Evolutionary conservation across 2,888 invertebrate species (phyloP).

Genomic region (Chloromyia formosa): DNA sequence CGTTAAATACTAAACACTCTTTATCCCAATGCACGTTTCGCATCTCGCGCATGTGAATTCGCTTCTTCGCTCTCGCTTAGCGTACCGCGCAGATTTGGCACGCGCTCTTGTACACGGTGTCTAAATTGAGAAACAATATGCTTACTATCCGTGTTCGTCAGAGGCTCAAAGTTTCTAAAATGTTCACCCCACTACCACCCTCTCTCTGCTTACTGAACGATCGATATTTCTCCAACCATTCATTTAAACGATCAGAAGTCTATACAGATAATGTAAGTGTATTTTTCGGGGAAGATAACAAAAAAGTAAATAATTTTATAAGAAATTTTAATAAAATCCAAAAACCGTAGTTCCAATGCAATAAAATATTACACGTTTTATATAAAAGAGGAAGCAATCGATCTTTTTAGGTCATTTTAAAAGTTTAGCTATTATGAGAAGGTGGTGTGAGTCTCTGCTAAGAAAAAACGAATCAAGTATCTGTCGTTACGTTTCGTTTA

Average conservation of each 20-base stretch:
- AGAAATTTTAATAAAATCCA: constrained; percentile 12
- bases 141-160: background rate
- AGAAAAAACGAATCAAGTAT: background rate
- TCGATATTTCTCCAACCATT: constrained; percentile 20
- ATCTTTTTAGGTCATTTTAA: constrained; percentile 46
- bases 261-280: background rate
- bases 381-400: constrained; percentile 44
- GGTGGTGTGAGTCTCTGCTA: constrained; percentile 32
- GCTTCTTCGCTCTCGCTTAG: background rate
- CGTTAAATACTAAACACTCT: too few species aligned
- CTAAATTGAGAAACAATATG: background rate
- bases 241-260: background rate
- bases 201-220: background rate
- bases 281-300: background rate
- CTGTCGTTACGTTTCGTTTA: background rate
- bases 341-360: constrained; percentile 22
- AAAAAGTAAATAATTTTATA: background rate
- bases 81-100: background rate
- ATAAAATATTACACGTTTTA: constrained; percentile 21
- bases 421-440: constrained; percentile 47
- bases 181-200: constrained; percentile 11
- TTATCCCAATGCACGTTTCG: background rate
- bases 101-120: background rate
- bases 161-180: background rate
- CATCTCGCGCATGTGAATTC: background rate